Evolutionary conservation across 2,888 invertebrate genomes (phyloP).

Genomic region (Halocaridina rubra): DNA sequence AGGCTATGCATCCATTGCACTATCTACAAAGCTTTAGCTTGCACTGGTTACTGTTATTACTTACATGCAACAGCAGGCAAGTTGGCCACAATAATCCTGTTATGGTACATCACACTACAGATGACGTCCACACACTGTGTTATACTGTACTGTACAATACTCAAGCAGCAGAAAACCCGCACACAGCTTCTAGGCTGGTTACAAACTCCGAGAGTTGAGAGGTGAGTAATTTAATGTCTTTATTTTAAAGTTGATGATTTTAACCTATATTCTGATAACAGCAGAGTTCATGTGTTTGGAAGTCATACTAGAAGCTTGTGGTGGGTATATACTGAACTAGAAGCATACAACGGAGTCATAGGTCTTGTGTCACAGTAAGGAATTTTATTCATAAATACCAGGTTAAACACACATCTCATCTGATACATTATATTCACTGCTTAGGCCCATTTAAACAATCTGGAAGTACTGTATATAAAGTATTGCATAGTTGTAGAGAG

Average conservation of each 20-base stretch:
- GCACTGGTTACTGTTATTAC: too few species aligned
- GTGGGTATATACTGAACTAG: neutral
- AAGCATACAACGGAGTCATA: too few species aligned
- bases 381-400: too few species aligned
- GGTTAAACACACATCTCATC: too few species aligned
- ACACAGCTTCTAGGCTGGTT: neutral
- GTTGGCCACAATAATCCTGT: neutral
- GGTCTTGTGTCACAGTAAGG: too few species aligned
- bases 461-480: too few species aligned
- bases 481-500: too few species aligned
- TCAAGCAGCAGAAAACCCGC: neutral
- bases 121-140: neutral
- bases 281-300: conserved; percentile 34
- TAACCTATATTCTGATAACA: neutral
- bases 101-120: neutral
- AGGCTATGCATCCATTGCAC: too few species aligned
- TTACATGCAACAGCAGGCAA: neutral
- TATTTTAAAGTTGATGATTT: neutral
- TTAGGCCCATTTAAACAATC: too few species aligned
- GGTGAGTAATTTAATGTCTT: neutral
- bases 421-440: too few species aligned
- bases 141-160: neutral
- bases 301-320: neutral
- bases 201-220: neutral
- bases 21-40: too few species aligned